phyloP scores from a whole-genome alignment of 2,113 vertebrate genomes.

The Catharus minimus region DNA sequence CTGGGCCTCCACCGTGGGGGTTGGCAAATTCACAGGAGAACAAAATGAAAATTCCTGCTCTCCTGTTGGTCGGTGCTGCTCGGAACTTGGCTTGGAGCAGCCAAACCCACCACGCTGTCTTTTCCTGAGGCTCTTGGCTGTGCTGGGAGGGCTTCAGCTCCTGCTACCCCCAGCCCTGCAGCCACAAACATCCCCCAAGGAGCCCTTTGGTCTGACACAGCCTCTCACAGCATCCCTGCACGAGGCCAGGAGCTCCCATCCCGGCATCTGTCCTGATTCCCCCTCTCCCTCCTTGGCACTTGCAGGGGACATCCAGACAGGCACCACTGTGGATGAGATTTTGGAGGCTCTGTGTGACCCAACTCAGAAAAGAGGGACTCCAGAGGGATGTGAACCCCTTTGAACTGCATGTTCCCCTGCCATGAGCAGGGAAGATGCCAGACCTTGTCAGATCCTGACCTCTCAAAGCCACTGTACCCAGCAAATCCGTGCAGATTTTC shows the following conservation, averaged over 20 bases:
- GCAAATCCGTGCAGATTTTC: accelerated
- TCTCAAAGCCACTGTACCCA: accelerated
- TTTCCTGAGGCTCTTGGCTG: background rate
- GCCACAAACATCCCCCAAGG: accelerated
- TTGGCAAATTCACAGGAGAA: background rate
- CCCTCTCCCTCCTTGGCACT: background rate
- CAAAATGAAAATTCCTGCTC: slow-evolving; percentile 18
- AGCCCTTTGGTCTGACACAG: background rate
- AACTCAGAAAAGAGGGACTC: background rate
- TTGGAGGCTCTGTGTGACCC: background rate
- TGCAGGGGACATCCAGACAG: background rate
- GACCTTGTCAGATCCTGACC: background rate
- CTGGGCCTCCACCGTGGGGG: background rate
- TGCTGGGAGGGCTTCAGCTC: background rate
- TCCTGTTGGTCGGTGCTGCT: background rate
- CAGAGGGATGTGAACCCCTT: background rate
- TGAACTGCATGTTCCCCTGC: accelerated
- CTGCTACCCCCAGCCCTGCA: background rate
- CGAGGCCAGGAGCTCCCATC: accelerated
- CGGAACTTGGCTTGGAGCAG: background rate
- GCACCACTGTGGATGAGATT: accelerated
- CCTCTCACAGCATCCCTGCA: background rate
- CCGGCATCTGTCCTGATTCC: accelerated
- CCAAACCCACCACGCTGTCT: background rate
- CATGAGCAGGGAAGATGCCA: accelerated